These are phyloP conservation scores for Takifugu flavidus DNA, from an alignment of 2,113 vertebrate genomes.

Conservation along the genomic window DNA sequence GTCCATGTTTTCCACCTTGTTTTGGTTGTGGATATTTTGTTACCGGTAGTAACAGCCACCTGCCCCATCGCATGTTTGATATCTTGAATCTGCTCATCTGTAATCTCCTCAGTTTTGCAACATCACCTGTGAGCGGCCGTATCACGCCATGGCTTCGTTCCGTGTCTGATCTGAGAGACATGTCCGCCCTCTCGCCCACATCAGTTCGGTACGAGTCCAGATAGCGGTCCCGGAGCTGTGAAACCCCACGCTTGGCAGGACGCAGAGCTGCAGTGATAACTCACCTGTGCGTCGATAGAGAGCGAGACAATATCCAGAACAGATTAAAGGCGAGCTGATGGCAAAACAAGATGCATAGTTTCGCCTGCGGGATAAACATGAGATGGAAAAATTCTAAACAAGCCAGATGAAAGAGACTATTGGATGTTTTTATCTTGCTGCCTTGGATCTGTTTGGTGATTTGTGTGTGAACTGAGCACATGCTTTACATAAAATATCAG, in stretches of 20 bases:
- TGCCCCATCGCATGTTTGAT: conserved; percentile 24
- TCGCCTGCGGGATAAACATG: conserved; percentile 53
- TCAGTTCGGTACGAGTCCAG: conserved; percentile 37
- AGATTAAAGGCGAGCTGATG: conserved; percentile 63
- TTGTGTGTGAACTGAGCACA: conserved; percentile 28
- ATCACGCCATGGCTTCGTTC: conserved; percentile 26
- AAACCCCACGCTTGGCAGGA: conserved; percentile 73
- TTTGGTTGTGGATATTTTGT: no score
- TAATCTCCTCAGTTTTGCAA: conserved; percentile 56
- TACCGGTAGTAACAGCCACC: conserved; percentile 12
- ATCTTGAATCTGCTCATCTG: conserved; percentile 46
- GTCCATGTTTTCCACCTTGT: no score
- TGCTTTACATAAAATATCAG: conserved; percentile 43
- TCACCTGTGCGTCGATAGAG: conserved; percentile 66
- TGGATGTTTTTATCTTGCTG: conserved; percentile 53
- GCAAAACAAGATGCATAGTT: conserved; percentile 65
- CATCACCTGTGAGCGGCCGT: conserved; percentile 33
- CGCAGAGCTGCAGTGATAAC: conserved; percentile 65
- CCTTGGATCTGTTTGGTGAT: conserved; percentile 50
- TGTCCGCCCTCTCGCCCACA: conserved; percentile 54
- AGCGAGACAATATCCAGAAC: conserved; percentile 61
- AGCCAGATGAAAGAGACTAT: conserved; percentile 56
- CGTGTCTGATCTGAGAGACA: conserved; percentile 54
- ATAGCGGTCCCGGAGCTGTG: conserved; percentile 72
- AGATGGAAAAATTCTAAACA: conserved; percentile 58